A percentile compares a stretch with the other conserved stretches of the same genome.
Conservation (phyloP, 2,888 invertebrate species). For the Tetranychus truncatus region DNA sequence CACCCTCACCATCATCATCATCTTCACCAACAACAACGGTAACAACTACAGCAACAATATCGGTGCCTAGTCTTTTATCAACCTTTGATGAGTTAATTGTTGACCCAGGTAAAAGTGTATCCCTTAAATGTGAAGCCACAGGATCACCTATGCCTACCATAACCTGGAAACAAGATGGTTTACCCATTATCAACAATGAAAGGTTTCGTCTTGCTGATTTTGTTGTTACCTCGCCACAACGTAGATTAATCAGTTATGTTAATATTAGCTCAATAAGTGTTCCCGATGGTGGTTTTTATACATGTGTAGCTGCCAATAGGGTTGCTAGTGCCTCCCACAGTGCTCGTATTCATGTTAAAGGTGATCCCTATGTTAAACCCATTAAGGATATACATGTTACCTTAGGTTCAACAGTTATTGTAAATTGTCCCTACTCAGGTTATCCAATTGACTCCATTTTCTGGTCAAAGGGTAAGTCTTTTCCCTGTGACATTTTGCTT, state of each 20-base stretch:
- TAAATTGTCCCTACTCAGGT: slow-evolving; percentile 67
- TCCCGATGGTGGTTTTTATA: slow-evolving; percentile 32
- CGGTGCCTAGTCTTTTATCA: slow-evolving; percentile 25
- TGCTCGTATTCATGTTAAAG: slow-evolving; percentile 32
- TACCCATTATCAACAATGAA: slow-evolving; percentile 26
- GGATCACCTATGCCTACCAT: slow-evolving; percentile 29
- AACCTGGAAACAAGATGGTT: slow-evolving; percentile 31
- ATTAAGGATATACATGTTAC: slow-evolving; percentile 47
- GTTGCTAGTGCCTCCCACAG: slow-evolving; percentile 43
- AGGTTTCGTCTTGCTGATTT: slow-evolving; percentile 29
- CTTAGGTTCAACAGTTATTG: slow-evolving; percentile 51
- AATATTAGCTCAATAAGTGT: slow-evolving; percentile 32
- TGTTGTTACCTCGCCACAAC: slow-evolving; percentile 27
- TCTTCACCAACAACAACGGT: background rate
- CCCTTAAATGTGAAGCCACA: slow-evolving; percentile 28
- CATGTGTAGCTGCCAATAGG: slow-evolving; percentile 32
- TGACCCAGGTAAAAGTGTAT: slow-evolving; percentile 27
- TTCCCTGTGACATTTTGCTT: background rate
- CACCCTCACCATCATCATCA: background rate
- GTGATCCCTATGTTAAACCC: slow-evolving; percentile 36
- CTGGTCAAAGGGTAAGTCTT: slow-evolving; percentile 53
- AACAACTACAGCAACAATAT: background rate
- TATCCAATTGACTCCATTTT: slow-evolving; percentile 61
- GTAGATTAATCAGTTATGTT: slow-evolving; percentile 26
- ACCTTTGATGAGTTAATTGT: slow-evolving; percentile 25